Percentiles rank a stretch among this genome's conserved stretches.
Conservation (phyloP, 2,888 invertebrate genomes). For the Lissonota sp. region DNA sequence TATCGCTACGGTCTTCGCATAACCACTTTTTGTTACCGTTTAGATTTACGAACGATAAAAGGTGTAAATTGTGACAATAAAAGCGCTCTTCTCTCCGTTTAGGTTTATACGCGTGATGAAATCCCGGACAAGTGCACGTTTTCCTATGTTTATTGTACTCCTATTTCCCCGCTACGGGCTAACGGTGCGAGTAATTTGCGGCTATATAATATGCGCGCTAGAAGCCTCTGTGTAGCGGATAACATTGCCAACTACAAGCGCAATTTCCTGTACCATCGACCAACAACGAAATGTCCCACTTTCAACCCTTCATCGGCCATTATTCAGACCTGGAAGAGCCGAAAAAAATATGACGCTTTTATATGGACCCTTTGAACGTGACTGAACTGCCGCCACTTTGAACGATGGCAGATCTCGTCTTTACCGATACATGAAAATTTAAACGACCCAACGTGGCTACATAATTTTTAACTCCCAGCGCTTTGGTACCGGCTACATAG, state of each 20-base stretch:
- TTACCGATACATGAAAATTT: constrained; percentile 27
- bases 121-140: constrained; percentile 68
- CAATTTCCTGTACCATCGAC: constrained; percentile 64
- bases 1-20: constrained; percentile 71
- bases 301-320: constrained; percentile 53
- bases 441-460: neutral
- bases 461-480: too few relatives aligned
- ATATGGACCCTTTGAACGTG: constrained; percentile 2
- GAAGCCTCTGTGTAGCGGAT: too few relatives aligned
- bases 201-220: constrained; percentile 57
- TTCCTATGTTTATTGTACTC: constrained; percentile 72
- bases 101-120: constrained; percentile 73
- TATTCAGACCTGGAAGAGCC: constrained; percentile 29
- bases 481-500: too few relatives aligned
- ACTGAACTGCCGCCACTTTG: constrained; percentile 16
- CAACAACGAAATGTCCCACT: constrained; percentile 41
- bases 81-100: constrained; percentile 49
- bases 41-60: constrained; percentile 79
- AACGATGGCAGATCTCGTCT: constrained; percentile 9
- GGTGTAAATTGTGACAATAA: constrained; percentile 79
- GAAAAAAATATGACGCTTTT: constrained; percentile 44
- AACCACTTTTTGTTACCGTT: constrained; percentile 73
- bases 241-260: constrained; percentile 50
- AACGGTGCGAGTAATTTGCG: constrained; percentile 67
- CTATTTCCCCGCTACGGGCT: constrained; percentile 45